phyloP scores from a whole-genome alignment of 2,113 vertebrate genomes.

The Pithys albifrons region DNA sequence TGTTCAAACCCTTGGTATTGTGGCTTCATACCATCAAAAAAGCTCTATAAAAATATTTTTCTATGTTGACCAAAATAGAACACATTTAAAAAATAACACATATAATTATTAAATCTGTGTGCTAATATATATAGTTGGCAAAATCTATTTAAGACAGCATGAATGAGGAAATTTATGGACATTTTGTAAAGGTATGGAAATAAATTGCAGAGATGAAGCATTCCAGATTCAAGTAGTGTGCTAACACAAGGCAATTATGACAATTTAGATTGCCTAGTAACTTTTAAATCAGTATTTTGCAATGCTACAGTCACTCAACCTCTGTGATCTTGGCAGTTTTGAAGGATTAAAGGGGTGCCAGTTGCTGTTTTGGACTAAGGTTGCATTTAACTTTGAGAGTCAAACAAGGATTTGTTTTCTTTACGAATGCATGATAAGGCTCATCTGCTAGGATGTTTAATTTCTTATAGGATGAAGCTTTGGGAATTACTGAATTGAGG shows the following conservation, averaged over 20 bases:
- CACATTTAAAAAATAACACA: fast-evolving
- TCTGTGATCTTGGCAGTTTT: background rate
- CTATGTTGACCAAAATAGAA: background rate
- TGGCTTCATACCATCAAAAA: background rate
- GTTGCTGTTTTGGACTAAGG: background rate
- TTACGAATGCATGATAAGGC: background rate
- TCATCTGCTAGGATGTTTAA: background rate
- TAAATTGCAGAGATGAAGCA: background rate
- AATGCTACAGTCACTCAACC: background rate
- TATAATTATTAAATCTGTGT: background rate
- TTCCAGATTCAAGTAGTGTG: background rate
- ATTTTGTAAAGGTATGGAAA: background rate
- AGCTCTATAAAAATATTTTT: background rate
- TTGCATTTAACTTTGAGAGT: background rate
- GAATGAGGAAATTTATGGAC: background rate
- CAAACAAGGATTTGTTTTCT: background rate
- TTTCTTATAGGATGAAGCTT: background rate
- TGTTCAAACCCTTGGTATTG: background rate
- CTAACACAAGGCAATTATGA: background rate
- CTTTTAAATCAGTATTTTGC: background rate
- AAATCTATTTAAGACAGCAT: background rate
- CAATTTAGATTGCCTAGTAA: background rate
- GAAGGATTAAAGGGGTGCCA: background rate
- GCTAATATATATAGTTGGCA: background rate
- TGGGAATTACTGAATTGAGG: background rate